These are phyloP conservation scores for Coptodon bakossiorum DNA, from an alignment of 2,113 vertebrate species.

Conservation along the genomic window DNA sequence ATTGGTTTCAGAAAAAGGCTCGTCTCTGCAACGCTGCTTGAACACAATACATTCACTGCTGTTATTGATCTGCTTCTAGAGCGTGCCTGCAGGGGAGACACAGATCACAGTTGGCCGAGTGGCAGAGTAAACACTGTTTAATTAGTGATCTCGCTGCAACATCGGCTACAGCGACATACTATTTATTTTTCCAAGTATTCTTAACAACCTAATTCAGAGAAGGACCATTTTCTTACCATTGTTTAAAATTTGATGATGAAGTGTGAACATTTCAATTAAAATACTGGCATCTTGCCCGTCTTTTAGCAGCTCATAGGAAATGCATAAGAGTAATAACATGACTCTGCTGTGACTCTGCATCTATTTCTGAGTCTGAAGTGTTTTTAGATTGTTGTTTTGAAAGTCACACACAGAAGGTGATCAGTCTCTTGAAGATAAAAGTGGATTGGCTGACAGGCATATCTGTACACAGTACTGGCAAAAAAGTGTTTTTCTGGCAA, in stretches of 20 bases:
- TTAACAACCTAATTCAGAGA: background rate
- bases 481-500: background rate
- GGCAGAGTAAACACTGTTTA: slow-evolving; percentile 38
- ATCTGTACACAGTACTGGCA: background rate
- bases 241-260: background rate
- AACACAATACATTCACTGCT: slow-evolving; percentile 42
- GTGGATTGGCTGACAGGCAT: background rate
- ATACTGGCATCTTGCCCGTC: background rate
- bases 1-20: slow-evolving; percentile 48
- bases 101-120: slow-evolving; percentile 16
- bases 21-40: slow-evolving; percentile 1
- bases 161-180: background rate
- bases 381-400: background rate
- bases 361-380: background rate
- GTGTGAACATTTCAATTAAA: background rate
- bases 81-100: slow-evolving; percentile 11
- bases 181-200: background rate
- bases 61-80: slow-evolving; percentile 41
- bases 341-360: background rate
- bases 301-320: background rate
- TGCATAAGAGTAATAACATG: background rate
- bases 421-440: background rate
- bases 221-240: too few species aligned
- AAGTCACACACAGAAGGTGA: background rate
- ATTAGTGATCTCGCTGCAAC: slow-evolving; percentile 25